Evolutionary conservation across 92 coral and sea anemone species (phyloP).

Genomic region (Scolanthus callimorphus): DNA sequence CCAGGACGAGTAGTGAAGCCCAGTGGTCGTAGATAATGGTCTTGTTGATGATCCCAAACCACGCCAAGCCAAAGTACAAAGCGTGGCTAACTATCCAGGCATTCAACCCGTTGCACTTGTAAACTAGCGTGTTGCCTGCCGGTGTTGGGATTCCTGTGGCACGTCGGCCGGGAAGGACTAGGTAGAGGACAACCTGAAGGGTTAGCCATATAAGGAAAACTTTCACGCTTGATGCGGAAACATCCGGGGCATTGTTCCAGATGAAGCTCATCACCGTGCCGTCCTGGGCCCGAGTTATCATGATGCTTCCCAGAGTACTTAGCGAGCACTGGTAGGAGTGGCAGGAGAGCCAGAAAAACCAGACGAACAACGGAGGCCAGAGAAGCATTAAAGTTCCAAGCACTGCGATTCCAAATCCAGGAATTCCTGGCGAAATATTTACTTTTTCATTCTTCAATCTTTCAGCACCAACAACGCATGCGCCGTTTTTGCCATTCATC

Average conservation of each 20-base stretch:
- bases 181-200: constrained; percentile 62
- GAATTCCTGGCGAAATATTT: constrained; percentile 80
- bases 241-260: constrained; percentile 56
- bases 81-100: constrained; percentile 85
- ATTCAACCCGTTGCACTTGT: constrained; percentile 89
- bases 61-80: constrained; percentile 49
- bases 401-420: constrained; percentile 58
- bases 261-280: constrained; percentile 44
- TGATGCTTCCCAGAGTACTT: constrained; percentile 53
- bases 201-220: constrained; percentile 75
- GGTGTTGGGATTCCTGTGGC: constrained; percentile 94
- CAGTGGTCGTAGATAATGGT: constrained; percentile 87
- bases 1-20: constrained; percentile 76
- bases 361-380: constrained; percentile 76
- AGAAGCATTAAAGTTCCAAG: constrained; percentile 72
- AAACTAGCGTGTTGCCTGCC: constrained; percentile 88
- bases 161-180: constrained; percentile 81
- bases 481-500: constrained; percentile 11
- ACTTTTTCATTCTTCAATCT: constrained; percentile 60
- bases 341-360: constrained; percentile 91
- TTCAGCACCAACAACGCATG: constrained; percentile 1
- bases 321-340: constrained; percentile 88
- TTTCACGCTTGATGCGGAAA: constrained; percentile 33
- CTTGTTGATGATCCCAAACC: constrained; percentile 59
- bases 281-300: constrained; percentile 32